These are phyloP conservation scores for Galaxea fascicularis DNA, from an alignment of 92 coral and sea anemone species.

Conservation along the genomic window DNA sequence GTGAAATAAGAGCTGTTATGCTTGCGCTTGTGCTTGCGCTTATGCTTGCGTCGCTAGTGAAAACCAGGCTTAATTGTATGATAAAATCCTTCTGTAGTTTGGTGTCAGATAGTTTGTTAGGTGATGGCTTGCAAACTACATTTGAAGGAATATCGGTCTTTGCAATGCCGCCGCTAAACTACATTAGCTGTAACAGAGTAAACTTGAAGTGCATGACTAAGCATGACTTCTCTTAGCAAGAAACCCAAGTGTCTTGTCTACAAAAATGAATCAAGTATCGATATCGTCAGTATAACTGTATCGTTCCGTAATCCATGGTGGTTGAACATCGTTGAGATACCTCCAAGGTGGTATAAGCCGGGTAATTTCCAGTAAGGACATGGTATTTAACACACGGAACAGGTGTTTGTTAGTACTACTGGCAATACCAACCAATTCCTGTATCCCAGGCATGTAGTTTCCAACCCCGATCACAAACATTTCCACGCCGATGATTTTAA, in stretches of 20 bases:
- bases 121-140: too few species aligned
- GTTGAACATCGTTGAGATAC: conserved; percentile 9
- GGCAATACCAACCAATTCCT: conserved; percentile 78
- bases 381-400: conserved; percentile 63
- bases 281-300: not conserved
- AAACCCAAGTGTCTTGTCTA: not conserved
- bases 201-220: too few species aligned
- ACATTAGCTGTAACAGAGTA: too few species aligned
- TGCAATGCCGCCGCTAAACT: too few species aligned
- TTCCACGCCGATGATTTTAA: conserved; percentile 72
- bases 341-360: conserved; percentile 88
- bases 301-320: conserved; percentile 31
- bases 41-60: too few species aligned
- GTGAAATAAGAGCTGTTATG: too few species aligned
- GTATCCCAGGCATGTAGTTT: conserved; percentile 66
- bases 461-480: conserved; percentile 87
- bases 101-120: too few species aligned
- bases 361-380: conserved; percentile 64
- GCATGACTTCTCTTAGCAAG: too few species aligned
- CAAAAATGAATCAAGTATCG: not conserved
- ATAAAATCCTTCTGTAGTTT: too few species aligned
- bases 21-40: too few species aligned
- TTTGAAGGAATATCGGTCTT: too few species aligned
- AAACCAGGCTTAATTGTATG: too few species aligned
- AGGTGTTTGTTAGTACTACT: conserved; percentile 67